Evolutionary conservation across 2,113 vertebrate genomes (phyloP), one percentile per base, ranked within the genome.

Genomic region (Hyaena hyaena): DNA sequence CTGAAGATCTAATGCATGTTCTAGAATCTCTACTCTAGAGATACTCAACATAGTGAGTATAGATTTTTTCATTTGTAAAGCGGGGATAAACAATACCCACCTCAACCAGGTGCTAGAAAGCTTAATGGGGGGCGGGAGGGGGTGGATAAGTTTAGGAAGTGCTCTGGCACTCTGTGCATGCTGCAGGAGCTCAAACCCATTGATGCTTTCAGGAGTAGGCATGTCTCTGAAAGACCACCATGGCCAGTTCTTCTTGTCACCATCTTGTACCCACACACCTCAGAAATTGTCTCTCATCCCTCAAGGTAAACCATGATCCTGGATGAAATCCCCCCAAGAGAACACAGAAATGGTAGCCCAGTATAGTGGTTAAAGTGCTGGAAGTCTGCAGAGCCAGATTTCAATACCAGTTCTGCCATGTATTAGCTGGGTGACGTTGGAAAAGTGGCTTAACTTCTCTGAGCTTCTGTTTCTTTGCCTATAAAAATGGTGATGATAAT

Each of bases 381-480:
- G 26, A 66, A 53, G 39, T 24, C 23, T 19, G 28, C n/a, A 35
- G 26, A 61, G 28, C 33, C 4, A 4, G 8, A 43, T 35, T 83
- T 74, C 79, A 63, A 71, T 65, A 48, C 48, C 2, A 61, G 21
- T 61, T 71, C 26, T 88, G 35, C 23, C 17, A 3, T 66, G 66
- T 50, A 35, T 66, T 35, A 31, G 39, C 69, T 68, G 43, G 55
- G 35, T 55, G 71, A 93, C n/a, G 50, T 68, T 23, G 68, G 65
- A 10, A 55, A 73, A 77, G 80, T 61, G 65, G 23, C 39, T 89
- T 24, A 33, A 21, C 66, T 77, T 96, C 90, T 96, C 61, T 74
- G 85, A 58, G 43, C 26, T 83, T 73, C 90, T 85, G 10, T 81
- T 76, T 77, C 90, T 84, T 87, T 50, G 58, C 55, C 50, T 94